Evolutionary conservation across 2,113 vertebrate species (phyloP).

Genomic region (Myanophis thanlyinensis): DNA sequence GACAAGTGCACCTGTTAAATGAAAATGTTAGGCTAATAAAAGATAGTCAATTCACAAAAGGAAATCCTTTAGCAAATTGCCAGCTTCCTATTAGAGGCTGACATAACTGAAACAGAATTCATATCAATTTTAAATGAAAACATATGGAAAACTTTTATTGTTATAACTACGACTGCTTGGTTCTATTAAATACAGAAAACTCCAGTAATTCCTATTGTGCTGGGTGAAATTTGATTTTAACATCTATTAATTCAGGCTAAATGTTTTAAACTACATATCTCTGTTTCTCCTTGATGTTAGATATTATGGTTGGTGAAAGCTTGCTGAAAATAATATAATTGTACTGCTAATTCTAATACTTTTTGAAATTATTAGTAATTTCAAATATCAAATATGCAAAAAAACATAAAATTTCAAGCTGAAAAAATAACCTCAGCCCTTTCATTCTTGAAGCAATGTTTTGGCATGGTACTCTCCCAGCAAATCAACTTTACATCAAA

Average conservation of each 20-base stretch:
- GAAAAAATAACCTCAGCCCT: background rate
- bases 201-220: background rate
- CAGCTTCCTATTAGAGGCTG: conserved; percentile 44
- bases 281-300: background rate
- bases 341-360: background rate
- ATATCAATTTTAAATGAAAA: conserved; percentile 32
- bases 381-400: background rate
- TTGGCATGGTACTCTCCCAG: background rate
- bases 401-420: background rate
- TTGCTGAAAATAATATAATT: background rate
- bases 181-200: background rate
- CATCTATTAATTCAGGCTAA: background rate
- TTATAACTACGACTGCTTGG: background rate
- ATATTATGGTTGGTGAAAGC: background rate
- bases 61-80: conserved; percentile 50
- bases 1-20: conserved; percentile 16
- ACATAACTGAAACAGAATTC: conserved; percentile 19
- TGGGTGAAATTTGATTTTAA: background rate
- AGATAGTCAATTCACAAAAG: conserved; percentile 41
- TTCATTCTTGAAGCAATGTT: background rate
- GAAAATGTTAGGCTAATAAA: conserved; percentile 18
- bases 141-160: background rate
- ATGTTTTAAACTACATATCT: background rate
- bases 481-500: background rate
- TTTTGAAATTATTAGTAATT: background rate